Base-by-base conservation (phyloP, 1,140 invertebrate species). In the Hormaphis cornu region DNA sequence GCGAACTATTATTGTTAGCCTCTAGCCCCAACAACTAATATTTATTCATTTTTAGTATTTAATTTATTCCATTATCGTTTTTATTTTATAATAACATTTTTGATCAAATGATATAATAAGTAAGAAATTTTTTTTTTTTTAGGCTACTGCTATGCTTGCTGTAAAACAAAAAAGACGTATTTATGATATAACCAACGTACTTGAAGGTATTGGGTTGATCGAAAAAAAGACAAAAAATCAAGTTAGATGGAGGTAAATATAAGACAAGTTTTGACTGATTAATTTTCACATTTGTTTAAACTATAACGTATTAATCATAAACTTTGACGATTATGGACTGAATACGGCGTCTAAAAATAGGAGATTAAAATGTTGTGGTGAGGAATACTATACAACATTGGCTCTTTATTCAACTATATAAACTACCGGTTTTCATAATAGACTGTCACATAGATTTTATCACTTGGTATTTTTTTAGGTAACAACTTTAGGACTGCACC, bases 121-220 rank as follows among this genome's bases (percentile, higher is more conserved):
- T n/a, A n/a, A n/a, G n/a, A 33, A 33, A 33, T 37, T 3, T 37
- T 14, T 1, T 53, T 16, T 9, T 16, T 69, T 69, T 73, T 80
- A 87, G 81, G 96, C 97, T 56, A 95, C 95, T 30, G 90, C 92
- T 78, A 86, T 88, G 59, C 81, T 99, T 30, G 87, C 91, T 75
- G 97, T 99, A 74, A 50, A 72, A 59, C 97, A 99, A 81, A 99
- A 97, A 77, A 85, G 97, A 75, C 84, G 97, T 76, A 98, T 99
- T 77, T 99, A 99, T 81, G 97, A 99, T 80, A 99, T 99, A 74
- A 99, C 97, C 52, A 99, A 99, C 82, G 97, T 99, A 2, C 80
- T 99, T 66, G 97, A 99, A 82, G 97, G 97, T 53, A 97, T 99
- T 79, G 96, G 96, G 72, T 89, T 99, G 73, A 88, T 99, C 78